phyloP scores from a whole-genome alignment of 1,140 invertebrate genomes.

The Drosophila rhopaloa region DNA sequence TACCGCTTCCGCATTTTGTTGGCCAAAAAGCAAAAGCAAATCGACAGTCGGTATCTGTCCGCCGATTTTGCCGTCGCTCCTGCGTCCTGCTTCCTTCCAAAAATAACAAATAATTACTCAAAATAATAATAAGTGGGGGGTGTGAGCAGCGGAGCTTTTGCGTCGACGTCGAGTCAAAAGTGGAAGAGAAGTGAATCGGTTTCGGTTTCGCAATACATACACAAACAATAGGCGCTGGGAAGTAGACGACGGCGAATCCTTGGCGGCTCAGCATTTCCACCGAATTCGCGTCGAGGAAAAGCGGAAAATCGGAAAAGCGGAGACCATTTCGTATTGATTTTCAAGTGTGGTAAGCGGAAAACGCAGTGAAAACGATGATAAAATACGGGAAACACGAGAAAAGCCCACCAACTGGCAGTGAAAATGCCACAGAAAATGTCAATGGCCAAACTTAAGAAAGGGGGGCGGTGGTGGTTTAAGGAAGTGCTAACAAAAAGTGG shows the following conservation, averaged over 20 bases:
- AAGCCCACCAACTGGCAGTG: slow-evolving; percentile 46
- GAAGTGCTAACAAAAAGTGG: slow-evolving; percentile 4
- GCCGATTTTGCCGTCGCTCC: slow-evolving; percentile 27
- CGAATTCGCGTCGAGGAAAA: slow-evolving; percentile 57
- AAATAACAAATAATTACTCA: slow-evolving; percentile 82
- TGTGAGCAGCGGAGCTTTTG: slow-evolving; percentile 25
- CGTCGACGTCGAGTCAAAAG: slow-evolving; percentile 22
- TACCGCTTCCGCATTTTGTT: slow-evolving; percentile 43
- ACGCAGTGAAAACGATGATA: slow-evolving; percentile 10
- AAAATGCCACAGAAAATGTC: slow-evolving; percentile 37
- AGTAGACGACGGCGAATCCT: slow-evolving; percentile 65
- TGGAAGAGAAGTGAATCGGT: slow-evolving; percentile 69
- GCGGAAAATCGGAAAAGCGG: slow-evolving; percentile 37
- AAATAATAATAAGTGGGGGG: slow-evolving; percentile 34
- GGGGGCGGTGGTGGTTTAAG: slow-evolving; percentile 21
- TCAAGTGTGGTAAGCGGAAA: slow-evolving; percentile 72
- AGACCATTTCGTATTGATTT: slow-evolving; percentile 76
- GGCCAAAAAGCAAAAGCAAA: slow-evolving; percentile 23
- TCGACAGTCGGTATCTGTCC: slow-evolving; percentile 63
- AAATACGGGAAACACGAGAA: slow-evolving; percentile 19
- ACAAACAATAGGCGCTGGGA: slow-evolving; percentile 84
- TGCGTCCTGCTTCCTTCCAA: slow-evolving; percentile 40
- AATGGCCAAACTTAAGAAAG: slow-evolving; percentile 20
- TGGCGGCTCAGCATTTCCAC: slow-evolving; percentile 50
- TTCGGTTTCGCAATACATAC: slow-evolving; percentile 85